Evolutionary conservation across 2,113 vertebrate genomes (phyloP), one percentile per base, ranked within the genome.

Genomic region (Scatophagus argus): DNA sequence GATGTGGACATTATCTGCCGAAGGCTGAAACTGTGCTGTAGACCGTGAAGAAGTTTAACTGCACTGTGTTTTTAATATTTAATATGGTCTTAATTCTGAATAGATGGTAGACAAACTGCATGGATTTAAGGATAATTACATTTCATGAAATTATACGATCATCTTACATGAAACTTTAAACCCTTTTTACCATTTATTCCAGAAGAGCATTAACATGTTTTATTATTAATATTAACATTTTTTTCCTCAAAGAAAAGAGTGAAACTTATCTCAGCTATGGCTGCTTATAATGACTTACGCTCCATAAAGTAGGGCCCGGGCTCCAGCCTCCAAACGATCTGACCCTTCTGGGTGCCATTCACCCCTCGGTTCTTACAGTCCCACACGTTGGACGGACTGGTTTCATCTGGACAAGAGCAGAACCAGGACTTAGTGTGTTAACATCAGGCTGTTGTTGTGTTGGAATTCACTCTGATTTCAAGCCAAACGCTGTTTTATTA

Each of bases 341-440:
- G 98, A 60, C 98, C 98, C 91, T 97, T 97, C 81, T 99, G 98
- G 0, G 97, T 99, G 47, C 98, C 98, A 11, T 98, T 99, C 77
- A 99, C 97, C 44, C 98, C 98, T 79, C 98, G 93, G 82, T 99
- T 99, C 93, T 99, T 99, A 84, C 98, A 99, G 94, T 99, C 98
- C 98, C 98, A 99, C 91, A 99, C 96, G 51, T 99, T 99, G 84
- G 97, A 97, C 65, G 97, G 97, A 90, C 95, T 98, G 85, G 96
- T 98, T 91, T 99, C 98, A 96, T 99, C 98, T 99, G 90, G 43
- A 68, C 36, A n/a, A 58, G 25, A 46, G 47, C 0, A 39, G 16
- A 54, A n/a, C 5, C 31, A 31, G 86, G 52, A 29, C 25, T 44
- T 47, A 21, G 43, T 49, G 56, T 70, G 5, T 46, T 67, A 12